Conservation (phyloP, 2,888 invertebrate species). For the Drosophila limbata region DNA sequence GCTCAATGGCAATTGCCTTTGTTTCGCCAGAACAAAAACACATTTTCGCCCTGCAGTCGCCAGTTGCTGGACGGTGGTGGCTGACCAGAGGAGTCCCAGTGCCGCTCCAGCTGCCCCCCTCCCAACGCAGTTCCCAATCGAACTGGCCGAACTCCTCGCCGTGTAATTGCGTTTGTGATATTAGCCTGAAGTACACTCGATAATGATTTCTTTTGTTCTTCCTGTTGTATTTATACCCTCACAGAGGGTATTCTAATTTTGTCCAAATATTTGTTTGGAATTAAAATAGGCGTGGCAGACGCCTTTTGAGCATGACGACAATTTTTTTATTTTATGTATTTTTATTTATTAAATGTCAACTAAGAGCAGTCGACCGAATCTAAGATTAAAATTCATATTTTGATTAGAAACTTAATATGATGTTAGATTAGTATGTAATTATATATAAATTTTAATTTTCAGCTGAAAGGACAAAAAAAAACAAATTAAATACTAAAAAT, state of each 20-base stretch:
- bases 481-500: too few relatives aligned
- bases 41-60: conserved; percentile 40
- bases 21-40: conserved; percentile 67
- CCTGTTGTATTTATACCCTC: background rate
- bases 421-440: too few relatives aligned
- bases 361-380: too few relatives aligned
- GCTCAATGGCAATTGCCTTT: conserved; percentile 70
- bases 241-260: background rate
- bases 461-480: too few relatives aligned
- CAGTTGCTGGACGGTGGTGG: conserved; percentile 20
- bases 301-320: too few relatives aligned
- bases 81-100: conserved; percentile 38
- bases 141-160: conserved; percentile 47
- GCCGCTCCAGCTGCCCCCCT: conserved; percentile 2
- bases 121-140: conserved; percentile 8
- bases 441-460: too few relatives aligned
- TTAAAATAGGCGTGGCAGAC: too few relatives aligned
- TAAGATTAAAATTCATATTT: too few relatives aligned
- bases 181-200: conserved; percentile 76
- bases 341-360: too few relatives aligned
- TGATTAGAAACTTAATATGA: too few relatives aligned
- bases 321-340: too few relatives aligned
- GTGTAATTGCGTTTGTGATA: conserved; percentile 80
- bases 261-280: background rate
- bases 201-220: conserved; percentile 35